Conservation (phyloP, 2,113 vertebrate genomes). For the Antigone vipio region DNA sequence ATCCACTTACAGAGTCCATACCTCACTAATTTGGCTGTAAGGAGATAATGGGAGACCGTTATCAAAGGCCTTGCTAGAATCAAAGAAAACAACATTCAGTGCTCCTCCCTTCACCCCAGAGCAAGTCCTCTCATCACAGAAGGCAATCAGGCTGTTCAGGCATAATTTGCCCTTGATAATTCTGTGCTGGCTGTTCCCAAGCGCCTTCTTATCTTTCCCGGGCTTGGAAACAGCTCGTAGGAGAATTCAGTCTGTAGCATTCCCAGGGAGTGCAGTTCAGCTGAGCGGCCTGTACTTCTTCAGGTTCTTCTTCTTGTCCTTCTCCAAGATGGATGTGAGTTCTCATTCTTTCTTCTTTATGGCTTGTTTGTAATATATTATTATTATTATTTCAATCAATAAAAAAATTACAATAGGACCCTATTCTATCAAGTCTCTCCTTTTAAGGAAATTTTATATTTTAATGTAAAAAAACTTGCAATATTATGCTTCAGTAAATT, state of each 20-base stretch:
- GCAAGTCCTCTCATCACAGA: neutral
- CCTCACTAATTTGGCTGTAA: neutral
- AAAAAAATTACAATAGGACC: neutral
- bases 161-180: conserved; percentile 13
- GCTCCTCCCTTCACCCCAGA: neutral
- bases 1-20: neutral
- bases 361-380: neutral
- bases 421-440: neutral
- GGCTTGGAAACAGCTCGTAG: neutral
- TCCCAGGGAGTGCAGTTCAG: neutral
- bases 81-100: neutral
- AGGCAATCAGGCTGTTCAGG: conserved; percentile 28
- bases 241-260: neutral
- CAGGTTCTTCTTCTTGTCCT: neutral
- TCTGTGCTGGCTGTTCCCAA: neutral
- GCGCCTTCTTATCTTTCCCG: neutral
- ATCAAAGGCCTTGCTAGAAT: conserved; percentile 16
- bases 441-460: neutral
- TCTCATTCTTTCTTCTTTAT: neutral
- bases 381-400: neutral
- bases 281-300: neutral
- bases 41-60: neutral
- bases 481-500: neutral
- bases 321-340: neutral
- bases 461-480: neutral